phyloP scores from a whole-genome alignment of 2,888 invertebrate genomes.

The Dexiosoma caninum region DNA sequence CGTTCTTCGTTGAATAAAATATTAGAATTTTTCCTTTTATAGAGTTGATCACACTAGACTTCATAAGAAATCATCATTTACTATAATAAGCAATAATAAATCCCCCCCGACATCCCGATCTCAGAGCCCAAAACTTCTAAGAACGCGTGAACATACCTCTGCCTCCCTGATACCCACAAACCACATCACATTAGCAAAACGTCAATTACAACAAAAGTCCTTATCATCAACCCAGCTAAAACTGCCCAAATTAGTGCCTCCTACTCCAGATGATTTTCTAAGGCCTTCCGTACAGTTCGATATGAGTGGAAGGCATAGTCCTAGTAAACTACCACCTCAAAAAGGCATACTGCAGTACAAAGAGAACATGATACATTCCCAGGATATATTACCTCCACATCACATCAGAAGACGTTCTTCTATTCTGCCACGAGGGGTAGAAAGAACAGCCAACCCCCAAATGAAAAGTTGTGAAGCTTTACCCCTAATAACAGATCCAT shows the following conservation, averaged over 20 bases:
- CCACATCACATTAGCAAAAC: conserved; percentile 66
- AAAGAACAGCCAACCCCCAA: conserved; percentile 62
- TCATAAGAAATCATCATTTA: conserved; percentile 84
- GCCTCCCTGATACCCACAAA: conserved; percentile 53
- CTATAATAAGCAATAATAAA: conserved; percentile 82
- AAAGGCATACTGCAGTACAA: conserved; percentile 75
- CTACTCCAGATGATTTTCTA: conserved; percentile 71
- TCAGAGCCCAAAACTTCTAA: conserved; percentile 74
- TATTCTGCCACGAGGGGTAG: conserved; percentile 61
- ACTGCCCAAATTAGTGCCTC: conserved; percentile 66
- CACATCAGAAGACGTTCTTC: conserved; percentile 42
- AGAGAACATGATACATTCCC: conserved; percentile 71
- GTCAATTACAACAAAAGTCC: conserved; percentile 69
- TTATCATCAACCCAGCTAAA: conserved; percentile 67
- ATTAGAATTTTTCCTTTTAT: not conserved
- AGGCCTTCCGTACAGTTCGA: conserved; percentile 77
- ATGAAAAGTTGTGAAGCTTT: conserved; percentile 73
- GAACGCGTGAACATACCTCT: conserved; percentile 73
- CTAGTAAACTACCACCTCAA: conserved; percentile 71
- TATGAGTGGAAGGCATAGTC: conserved; percentile 72
- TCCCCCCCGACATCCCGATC: conserved; percentile 79
- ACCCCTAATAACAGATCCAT: conserved; percentile 72
- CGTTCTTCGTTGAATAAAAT: not conserved
- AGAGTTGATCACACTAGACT: conserved; percentile 78
- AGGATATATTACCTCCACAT: conserved; percentile 64